Evolutionary conservation across 2,113 vertebrate genomes (phyloP).

Genomic region (Tyto alba): DNA sequence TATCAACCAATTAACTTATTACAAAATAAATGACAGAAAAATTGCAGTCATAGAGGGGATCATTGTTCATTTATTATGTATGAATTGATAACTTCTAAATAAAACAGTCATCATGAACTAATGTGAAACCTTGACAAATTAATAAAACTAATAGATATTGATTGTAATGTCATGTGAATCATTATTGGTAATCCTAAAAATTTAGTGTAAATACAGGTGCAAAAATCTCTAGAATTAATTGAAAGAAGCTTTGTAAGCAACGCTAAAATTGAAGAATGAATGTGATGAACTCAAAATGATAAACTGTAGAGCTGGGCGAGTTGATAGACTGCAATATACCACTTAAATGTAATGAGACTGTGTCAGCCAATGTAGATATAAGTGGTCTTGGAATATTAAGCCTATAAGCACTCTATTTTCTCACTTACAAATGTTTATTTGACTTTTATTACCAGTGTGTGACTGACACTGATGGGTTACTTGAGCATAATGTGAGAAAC

Average conservation of each 20-base stretch:
- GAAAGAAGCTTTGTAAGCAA: conserved; percentile 8
- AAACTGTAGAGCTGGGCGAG: background rate
- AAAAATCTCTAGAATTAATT: conserved; percentile 48
- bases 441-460: background rate
- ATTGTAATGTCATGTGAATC: background rate
- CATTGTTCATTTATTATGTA: background rate
- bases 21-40: conserved; percentile 18
- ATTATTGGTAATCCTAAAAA: conserved; percentile 50
- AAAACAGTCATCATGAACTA: background rate
- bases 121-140: conserved; percentile 44
- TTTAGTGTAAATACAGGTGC: background rate
- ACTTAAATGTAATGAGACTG: background rate
- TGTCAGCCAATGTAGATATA: background rate
- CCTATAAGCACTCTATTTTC: conserved; percentile 25
- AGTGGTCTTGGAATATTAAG: conserved; percentile 29
- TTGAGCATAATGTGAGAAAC: background rate
- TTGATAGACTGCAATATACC: background rate
- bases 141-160: conserved; percentile 40
- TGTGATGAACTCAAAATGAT: conserved; percentile 12
- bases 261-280: conserved; percentile 16
- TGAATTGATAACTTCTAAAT: conserved; percentile 40
- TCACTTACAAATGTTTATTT: conserved; percentile 32
- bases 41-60: conserved; percentile 19
- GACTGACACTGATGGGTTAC: background rate
- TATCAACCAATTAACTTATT: conserved; percentile 30